Evolutionary conservation across 2,797 vertebrate species (phyloP), one percentile per base, ranked within the genome.

Genomic region (Enteromius fasciolatus): DNA sequence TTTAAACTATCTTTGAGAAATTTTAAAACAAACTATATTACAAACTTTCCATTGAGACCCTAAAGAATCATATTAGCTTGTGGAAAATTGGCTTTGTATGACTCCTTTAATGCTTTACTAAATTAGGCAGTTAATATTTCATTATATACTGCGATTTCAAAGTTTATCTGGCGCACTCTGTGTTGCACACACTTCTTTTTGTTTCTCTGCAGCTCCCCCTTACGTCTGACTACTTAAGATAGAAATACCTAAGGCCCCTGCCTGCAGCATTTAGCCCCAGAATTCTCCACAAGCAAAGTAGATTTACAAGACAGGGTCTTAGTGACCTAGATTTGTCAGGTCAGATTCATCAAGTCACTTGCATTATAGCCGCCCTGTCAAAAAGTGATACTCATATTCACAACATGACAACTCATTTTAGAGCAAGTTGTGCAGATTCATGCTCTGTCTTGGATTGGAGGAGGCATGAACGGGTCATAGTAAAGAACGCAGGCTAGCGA

Each of bases 321-420:
- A 18, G 18, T 85, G 87, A 83, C 78, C 86, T 63, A 78, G 82
- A 88, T 89, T 88, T 89, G 89, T 89, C 82, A 80, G 66, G 59
- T 86, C 50, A 15, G n/a, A 84, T 88, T 87, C 83, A 83, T 84
- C 31, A 78, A 74, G 66, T 46, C 67, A 28, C 78, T 85, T 66
- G 66, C 75, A 78, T 78, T 87, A 68, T 41, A 83, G 82, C 72
- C 28, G 46, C 52, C 44, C 4, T 81, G 69, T 75, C 59, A 74
- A 68, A 73, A 72, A 48, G 75, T 84, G 20, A 83, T 76, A 50
- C 82, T 72, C 72, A 83, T 68, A 72, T 68, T 77, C 72, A 15
- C 31, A 77, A 83, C 41, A 28, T 78, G 67, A 87, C 83, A 74
- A 69, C 67, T 46, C 31, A 28, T 70, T 86, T 84, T 83, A 78